Evolutionary conservation across 2,113 vertebrate genomes (phyloP).

Genomic region (Prochilodus magdalenae): DNA sequence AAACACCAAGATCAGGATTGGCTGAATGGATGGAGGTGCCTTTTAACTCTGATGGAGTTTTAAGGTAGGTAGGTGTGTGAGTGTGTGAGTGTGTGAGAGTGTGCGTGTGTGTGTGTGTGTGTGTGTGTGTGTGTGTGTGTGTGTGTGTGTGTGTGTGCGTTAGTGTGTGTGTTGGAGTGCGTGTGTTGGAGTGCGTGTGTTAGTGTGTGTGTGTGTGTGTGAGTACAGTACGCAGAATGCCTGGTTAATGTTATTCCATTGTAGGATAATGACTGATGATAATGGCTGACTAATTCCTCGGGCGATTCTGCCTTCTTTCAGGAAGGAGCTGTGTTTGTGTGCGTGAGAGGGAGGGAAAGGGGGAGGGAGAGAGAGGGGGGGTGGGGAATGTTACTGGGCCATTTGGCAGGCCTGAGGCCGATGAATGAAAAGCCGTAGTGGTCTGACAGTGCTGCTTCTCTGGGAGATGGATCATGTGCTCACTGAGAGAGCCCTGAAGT

Average conservation of each 20-base stretch:
- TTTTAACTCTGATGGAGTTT: too few relatives aligned
- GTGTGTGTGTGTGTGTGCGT: too few relatives aligned
- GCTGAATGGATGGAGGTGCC: too few relatives aligned
- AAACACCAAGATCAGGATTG: too few relatives aligned
- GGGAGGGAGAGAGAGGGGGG: not conserved
- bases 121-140: too few relatives aligned
- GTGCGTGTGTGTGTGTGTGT: too few relatives aligned
- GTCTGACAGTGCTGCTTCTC: slow-evolving; percentile 1
- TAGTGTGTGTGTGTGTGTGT: slow-evolving; percentile 26
- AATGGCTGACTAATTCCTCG: not conserved
- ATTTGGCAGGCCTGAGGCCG: slow-evolving; percentile 20
- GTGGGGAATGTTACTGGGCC: slow-evolving; percentile 13
- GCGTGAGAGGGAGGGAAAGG: slow-evolving; percentile 1
- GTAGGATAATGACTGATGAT: slow-evolving; percentile 14
- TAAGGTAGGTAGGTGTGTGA: too few relatives aligned
- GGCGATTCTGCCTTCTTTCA: not conserved
- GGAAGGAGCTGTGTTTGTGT: not conserved
- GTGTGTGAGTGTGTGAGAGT: too few relatives aligned
- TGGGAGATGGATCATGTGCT: slow-evolving; percentile 17
- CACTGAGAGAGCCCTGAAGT: not conserved
- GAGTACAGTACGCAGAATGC: not conserved
- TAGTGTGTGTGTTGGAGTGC: too few relatives aligned
- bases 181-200: too few relatives aligned
- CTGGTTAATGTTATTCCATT: slow-evolving; percentile 14
- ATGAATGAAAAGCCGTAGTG: slow-evolving; percentile 13